Evolutionary conservation across 2,888 invertebrate genomes (phyloP).

Genomic region (Scelioninae gen. 1): DNA sequence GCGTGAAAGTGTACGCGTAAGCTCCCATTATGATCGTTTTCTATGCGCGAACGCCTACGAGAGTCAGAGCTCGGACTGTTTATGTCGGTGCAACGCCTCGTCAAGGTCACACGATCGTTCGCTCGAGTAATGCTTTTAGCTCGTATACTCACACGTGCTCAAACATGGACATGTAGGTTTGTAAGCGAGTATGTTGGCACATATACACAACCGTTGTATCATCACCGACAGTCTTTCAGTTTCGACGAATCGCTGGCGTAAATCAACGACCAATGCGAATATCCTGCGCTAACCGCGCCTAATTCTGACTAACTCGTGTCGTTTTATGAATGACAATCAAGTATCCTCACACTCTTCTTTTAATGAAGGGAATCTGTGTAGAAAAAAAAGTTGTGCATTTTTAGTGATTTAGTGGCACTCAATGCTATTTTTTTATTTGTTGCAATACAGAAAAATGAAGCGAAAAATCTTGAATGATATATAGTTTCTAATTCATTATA

Average conservation of each 20-base stretch:
- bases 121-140: conserved; percentile 74
- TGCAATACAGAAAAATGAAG: too few relatives aligned
- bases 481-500: too few relatives aligned
- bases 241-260: conserved; percentile 62
- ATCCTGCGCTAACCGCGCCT: conserved; percentile 45
- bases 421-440: too few relatives aligned
- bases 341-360: conserved; percentile 17
- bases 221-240: conserved; percentile 55
- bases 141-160: conserved; percentile 63
- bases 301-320: conserved; percentile 51
- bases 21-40: conserved; percentile 40
- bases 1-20: conserved; percentile 40
- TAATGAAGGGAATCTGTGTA: too few relatives aligned
- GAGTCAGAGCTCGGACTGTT: conserved; percentile 71
- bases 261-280: conserved; percentile 62
- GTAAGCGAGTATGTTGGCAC: conserved; percentile 36
- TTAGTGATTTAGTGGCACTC: too few relatives aligned
- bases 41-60: conserved; percentile 60
- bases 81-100: conserved; percentile 78
- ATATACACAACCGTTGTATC: conserved; percentile 44
- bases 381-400: too few relatives aligned
- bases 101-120: conserved; percentile 77
- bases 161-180: conserved; percentile 54
- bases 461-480: too few relatives aligned
- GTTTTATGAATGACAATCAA: conserved; percentile 65